Conservation (phyloP, 1,140 invertebrate genomes). For the Tyrophagus putrescentiae region DNA sequence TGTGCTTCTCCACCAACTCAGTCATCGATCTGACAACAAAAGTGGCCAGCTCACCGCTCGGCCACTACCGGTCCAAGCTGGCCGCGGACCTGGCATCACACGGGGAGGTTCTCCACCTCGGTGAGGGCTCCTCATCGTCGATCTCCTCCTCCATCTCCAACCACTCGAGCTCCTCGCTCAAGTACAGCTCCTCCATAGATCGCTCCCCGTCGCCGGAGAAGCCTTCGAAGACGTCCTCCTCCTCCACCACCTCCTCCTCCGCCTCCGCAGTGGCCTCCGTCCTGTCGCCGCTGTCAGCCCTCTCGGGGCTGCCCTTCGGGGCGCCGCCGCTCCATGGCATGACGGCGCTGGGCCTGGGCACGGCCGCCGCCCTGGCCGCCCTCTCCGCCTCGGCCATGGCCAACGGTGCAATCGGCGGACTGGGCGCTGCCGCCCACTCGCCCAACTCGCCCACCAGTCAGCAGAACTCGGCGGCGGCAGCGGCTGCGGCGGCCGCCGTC, state of each 20-base stretch:
- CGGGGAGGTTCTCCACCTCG: not conserved
- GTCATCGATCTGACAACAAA: no score
- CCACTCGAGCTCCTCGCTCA: not conserved
- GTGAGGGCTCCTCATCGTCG: slow-evolving; percentile 10
- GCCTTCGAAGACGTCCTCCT: not conserved
- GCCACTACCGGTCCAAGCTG: slow-evolving; percentile 11
- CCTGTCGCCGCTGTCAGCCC: not conserved
- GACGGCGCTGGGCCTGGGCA: slow-evolving; percentile 18
- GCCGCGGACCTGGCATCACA: not conserved
- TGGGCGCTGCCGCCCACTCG: slow-evolving; percentile 15
- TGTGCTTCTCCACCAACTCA: no score
- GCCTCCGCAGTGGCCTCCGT: not conserved
- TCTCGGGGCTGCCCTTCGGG: not conserved
- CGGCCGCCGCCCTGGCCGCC: slow-evolving; percentile 21
- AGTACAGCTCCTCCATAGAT: not conserved
- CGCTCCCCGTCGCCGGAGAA: not conserved
- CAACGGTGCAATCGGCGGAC: not conserved
- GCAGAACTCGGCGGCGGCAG: slow-evolving; percentile 17
- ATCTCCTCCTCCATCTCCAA: not conserved
- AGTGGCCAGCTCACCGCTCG: not conserved
- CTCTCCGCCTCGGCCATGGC: slow-evolving; percentile 15
- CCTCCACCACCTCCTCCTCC: slow-evolving; percentile 1
- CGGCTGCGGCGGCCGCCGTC: slow-evolving; percentile 23
- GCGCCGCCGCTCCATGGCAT: not conserved
- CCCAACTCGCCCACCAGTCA: slow-evolving; percentile 4